Base-by-base conservation (phyloP, 1,140 invertebrate species). In the Solen grandis region DNA sequence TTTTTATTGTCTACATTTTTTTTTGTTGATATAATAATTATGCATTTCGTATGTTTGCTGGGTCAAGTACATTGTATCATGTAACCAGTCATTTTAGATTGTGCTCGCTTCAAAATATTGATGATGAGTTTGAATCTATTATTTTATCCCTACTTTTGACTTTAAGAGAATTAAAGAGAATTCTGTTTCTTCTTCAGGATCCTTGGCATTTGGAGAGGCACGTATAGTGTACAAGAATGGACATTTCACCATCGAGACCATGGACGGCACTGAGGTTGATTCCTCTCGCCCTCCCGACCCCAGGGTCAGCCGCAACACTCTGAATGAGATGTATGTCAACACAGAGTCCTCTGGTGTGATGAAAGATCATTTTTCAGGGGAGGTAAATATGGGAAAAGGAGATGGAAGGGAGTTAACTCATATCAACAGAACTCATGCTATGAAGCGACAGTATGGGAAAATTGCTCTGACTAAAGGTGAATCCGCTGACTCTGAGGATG, bases 161-260 rank as follows among this genome's bases (percentile, higher is more conserved):
- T n/a, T n/a, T n/a, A n/a, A n/a, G n/a, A n/a, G n/a, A n/a, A n/a
- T n/a, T n/a, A n/a, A n/a, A n/a, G n/a, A n/a, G n/a, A n/a, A n/a
- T n/a, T n/a, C 19, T 38, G 16, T 16, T 50, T 25, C 55, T 27
- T 66, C 63, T 78, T 27, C 75, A 80, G 77, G 77, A n/a, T 59
- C 77, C 4, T 52, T 80, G 29, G 66, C 77, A 19, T 80, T 80
- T 72, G 77, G 77, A 13, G 68, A 80, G 14, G 68, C 77, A 5
- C 55, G 77, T 22, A 69, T 80, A 54, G 77, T 80, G 16, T 80
- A 70, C 52, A 70, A 72, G 54, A 72, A 80, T 80, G 77, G 77
- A n/a, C 77, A 80, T 63, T 80, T 80, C 31, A 80, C 77, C 5
- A 69, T 80, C 16, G 77, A 80, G 41, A 80, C 66, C n/a, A 70